These are phyloP conservation scores for Acanthopleura granulata DNA, from an alignment of 2,888 invertebrate genomes.

Conservation along the genomic window DNA sequence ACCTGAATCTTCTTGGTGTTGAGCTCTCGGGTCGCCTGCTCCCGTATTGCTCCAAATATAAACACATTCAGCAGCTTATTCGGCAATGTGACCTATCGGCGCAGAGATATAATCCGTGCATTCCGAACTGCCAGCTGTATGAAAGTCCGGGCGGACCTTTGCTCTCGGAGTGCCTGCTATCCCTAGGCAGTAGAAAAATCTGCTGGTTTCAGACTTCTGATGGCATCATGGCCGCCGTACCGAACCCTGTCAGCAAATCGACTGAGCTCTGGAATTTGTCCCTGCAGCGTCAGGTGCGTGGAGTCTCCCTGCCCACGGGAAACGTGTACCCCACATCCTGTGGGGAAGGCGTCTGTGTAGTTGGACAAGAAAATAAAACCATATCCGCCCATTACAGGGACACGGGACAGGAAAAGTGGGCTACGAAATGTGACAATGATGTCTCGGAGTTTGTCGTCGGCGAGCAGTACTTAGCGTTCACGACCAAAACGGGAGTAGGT, in stretches of 20 bases:
- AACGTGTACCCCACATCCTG: not conserved
- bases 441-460: conserved; percentile 33
- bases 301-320: not conserved
- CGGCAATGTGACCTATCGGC: conserved; percentile 54
- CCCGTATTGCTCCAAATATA: conserved; percentile 40
- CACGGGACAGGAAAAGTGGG: not conserved
- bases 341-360: not conserved
- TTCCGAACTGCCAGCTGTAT: conserved; percentile 60
- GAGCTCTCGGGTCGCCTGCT: conserved; percentile 88
- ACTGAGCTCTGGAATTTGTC: not conserved
- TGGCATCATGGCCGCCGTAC: conserved; percentile 45
- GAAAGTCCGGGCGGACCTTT: conserved; percentile 61
- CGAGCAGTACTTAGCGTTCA: conserved; percentile 53
- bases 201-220: conserved; percentile 45
- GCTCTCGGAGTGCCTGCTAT: conserved; percentile 49
- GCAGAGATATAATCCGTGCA: conserved; percentile 48
- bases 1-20: conserved; percentile 93
- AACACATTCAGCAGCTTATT: conserved; percentile 45
- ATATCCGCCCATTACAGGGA: not conserved
- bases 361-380: not conserved
- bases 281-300: not conserved
- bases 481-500: conserved; percentile 47
- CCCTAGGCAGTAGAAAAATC: not conserved
- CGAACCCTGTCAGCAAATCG: not conserved
- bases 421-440: not conserved